Conservation (phyloP, 2,888 invertebrate genomes). For the Amitus sp. region DNA sequence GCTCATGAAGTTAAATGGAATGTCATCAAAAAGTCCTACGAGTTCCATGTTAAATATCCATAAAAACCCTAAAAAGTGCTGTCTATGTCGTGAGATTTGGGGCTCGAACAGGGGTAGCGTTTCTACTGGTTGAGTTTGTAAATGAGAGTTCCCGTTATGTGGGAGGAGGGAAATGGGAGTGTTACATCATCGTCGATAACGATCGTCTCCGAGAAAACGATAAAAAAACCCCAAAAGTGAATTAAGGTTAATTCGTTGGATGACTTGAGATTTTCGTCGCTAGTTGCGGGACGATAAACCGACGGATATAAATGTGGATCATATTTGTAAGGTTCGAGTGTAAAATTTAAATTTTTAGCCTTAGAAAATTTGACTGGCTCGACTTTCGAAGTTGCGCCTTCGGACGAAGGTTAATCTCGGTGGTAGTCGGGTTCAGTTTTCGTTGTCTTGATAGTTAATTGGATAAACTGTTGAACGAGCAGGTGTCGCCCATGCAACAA, state of each 20-base stretch:
- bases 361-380: not conserved
- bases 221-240: slow-evolving; percentile 10
- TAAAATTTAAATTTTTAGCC: not conserved
- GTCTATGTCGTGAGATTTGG: no score
- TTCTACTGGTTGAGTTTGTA: slow-evolving; percentile 47
- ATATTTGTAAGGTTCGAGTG: not conserved
- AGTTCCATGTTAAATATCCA: no score
- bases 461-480: slow-evolving; percentile 33
- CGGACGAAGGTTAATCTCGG: not conserved
- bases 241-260: slow-evolving; percentile 6
- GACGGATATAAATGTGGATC: not conserved
- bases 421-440: not conserved
- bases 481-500: slow-evolving; percentile 44
- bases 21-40: no score
- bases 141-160: slow-evolving; percentile 45
- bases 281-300: not conserved
- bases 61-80: no score
- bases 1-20: no score
- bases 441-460: slow-evolving; percentile 29
- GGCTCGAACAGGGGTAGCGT: no score
- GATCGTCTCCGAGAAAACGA: slow-evolving; percentile 20
- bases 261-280: not conserved
- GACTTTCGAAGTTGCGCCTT: not conserved
- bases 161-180: slow-evolving; percentile 46
- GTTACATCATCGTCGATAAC: slow-evolving; percentile 50